Evolutionary conservation across 2,113 vertebrate genomes (phyloP), one percentile per base, ranked within the genome.

Genomic region (Esox niger): DNA sequence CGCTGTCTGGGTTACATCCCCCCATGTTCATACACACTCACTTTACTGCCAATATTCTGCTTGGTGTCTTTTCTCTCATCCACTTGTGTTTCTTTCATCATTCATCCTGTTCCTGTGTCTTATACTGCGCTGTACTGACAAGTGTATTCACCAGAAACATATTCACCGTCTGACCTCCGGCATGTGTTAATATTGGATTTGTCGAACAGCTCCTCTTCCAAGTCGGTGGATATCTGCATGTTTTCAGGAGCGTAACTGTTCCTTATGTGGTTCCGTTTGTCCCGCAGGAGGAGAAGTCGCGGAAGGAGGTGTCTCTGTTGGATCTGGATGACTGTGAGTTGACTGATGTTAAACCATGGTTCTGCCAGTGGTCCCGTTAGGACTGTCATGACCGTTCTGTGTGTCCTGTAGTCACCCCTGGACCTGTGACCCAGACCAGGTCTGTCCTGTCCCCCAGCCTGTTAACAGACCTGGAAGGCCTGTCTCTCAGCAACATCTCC

Each of bases 311-410:
- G 3, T 96, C 93, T 46, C 89, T 98, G 58, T 83, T 98, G 86
- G 97, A 99, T 86, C 88, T 98, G 46, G 94, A 96, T 78, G 94
- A 98, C 79, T 95, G 97, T 99, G 88, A 97, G 97, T 97, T 75
- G n/a, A n/a, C n/a, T n/a, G n/a, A n/a, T n/a, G n/a, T n/a, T n/a
- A n/a, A n/a, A n/a, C n/a, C n/a, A n/a, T n/a, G n/a, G n/a, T n/a
- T n/a, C n/a, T n/a, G n/a, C n/a, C n/a, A n/a, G n/a, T n/a, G n/a
- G n/a, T n/a, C n/a, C n/a, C n/a, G 11, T 38, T 11, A 11, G 35
- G 11, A 3, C 15, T 9, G 47, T 49, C n/a, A n/a, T 13, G 10
- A 13, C 10, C 35, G 2, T 38, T 63, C 25, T 13, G 59, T 67
- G 10, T 64, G 54, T 58, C 20, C 54, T 71, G 1, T 76, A 95